Evolutionary conservation across 1,140 invertebrate genomes (phyloP), one percentile per base, ranked within the genome.

Genomic region (Mya arenaria): DNA sequence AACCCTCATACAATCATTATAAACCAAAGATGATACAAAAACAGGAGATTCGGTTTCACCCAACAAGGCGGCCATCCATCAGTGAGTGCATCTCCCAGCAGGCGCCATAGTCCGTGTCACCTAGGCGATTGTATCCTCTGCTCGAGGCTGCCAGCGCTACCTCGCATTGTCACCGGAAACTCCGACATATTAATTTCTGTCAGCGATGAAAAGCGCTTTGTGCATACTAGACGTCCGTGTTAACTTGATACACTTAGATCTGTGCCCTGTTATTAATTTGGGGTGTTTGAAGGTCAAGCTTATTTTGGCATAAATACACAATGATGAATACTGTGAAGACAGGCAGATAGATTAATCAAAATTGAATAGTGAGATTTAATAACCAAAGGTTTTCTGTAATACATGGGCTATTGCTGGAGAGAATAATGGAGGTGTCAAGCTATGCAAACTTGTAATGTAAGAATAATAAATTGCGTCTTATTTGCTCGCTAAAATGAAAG

Each of bases 201-300:
- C 69, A 72, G n/a, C 69, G 28, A 25, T 72, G 69, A 72, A 72
- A 56, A 72, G 69, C 69, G n/a, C 41, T 37, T 72, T 72, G 69
- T 72, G 28, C 34, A 36, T 37, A 30, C 44, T 32, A 72, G 48
- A 56, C 69, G 58, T 32, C 32, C 17, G 15, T 36, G 69, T 48
- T 34, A 72, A 72, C 32, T 56, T 25, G 69, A 72, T 55, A 72
- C 52, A 72, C 48, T 72, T 55, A 34, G 13, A 34, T 52, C 48
- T 72, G 69, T 44, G 48, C 69, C 55, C 69, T 36, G 32, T 72
- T 72, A 72, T 72, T 72, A 72, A 72, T 72, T 72, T 37, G 52
- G 69, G 69, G 69, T 55, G 69, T 72, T 30, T 36, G 39, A 55
- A 55, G 69, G 69, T 72, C 69, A 72, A 32, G 32, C 28, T 56